Conservation (phyloP, 2,888 invertebrate species). For the Polymixis lichenea region DNA sequence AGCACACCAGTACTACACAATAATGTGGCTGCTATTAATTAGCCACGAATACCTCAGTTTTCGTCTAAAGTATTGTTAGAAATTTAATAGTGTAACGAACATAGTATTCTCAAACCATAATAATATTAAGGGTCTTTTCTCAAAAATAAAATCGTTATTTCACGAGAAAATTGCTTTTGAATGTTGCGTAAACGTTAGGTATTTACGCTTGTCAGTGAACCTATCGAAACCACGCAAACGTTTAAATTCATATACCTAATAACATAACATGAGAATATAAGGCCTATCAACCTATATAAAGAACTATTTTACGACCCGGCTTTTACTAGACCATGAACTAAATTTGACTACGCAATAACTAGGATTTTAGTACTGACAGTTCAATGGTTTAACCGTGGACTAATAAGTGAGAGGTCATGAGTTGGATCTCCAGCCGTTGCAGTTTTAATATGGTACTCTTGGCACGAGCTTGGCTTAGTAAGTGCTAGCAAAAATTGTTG, state of each 20-base stretch:
- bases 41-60: too few species aligned
- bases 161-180: neutral
- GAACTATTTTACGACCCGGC: constrained; percentile 20
- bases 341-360: neutral
- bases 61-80: too few species aligned
- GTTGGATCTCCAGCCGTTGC: neutral
- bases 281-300: neutral
- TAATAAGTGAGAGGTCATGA: neutral
- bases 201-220: neutral
- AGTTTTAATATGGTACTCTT: neutral
- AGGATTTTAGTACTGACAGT: neutral
- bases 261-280: neutral
- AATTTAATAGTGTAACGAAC: neutral
- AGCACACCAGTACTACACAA: too few species aligned
- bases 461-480: neutral
- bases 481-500: neutral
- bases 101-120: neutral
- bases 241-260: constrained; percentile 8
- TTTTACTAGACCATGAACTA: neutral
- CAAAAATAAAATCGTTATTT: neutral
- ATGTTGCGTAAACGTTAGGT: neutral
- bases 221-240: neutral
- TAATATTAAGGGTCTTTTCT: neutral
- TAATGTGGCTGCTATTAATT: too few species aligned
- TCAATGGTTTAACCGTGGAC: neutral